Conservation (phyloP, 2,888 invertebrate genomes). For the Operophtera brumata region DNA sequence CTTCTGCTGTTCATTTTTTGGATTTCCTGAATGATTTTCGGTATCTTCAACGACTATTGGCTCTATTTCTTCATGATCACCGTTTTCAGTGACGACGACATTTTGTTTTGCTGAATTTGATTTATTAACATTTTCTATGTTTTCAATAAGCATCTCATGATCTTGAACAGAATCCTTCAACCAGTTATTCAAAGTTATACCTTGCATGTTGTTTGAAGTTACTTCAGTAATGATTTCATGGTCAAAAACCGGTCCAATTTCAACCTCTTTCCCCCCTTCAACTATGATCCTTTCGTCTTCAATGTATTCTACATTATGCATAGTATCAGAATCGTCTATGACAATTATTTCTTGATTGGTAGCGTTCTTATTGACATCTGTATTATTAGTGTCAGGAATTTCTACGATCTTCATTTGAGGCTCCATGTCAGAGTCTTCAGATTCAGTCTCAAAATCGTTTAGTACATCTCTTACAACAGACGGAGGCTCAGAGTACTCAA, state of each 20-base stretch:
- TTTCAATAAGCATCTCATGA: background rate
- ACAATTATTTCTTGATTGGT: conserved; percentile 22
- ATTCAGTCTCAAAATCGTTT: conserved; percentile 62
- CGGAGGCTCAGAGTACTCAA: conserved; percentile 55
- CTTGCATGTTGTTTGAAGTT: conserved; percentile 1
- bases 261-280: conserved; percentile 8
- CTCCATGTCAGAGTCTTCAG: conserved; percentile 49
- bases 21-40: conserved; percentile 11
- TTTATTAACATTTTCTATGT: conserved; percentile 1
- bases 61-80: background rate
- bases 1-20: background rate
- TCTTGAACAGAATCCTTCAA: conserved; percentile 4
- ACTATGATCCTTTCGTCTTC: conserved; percentile 1
- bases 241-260: conserved; percentile 3
- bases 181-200: conserved; percentile 6
- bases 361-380: background rate
- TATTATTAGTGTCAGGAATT: conserved; percentile 28
- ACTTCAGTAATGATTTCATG: conserved; percentile 12
- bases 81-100: background rate
- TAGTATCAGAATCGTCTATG: conserved; percentile 18
- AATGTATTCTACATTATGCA: conserved; percentile 2
- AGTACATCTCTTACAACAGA: conserved; percentile 60
- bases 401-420: conserved; percentile 52
- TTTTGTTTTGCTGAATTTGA: background rate
- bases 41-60: conserved; percentile 3